A percentile compares a stretch with the other conserved stretches of the same genome.
These are phyloP conservation scores for Capromys pilorides DNA, from an alignment of 2,797 vertebrate genomes.

Conservation along the genomic window DNA sequence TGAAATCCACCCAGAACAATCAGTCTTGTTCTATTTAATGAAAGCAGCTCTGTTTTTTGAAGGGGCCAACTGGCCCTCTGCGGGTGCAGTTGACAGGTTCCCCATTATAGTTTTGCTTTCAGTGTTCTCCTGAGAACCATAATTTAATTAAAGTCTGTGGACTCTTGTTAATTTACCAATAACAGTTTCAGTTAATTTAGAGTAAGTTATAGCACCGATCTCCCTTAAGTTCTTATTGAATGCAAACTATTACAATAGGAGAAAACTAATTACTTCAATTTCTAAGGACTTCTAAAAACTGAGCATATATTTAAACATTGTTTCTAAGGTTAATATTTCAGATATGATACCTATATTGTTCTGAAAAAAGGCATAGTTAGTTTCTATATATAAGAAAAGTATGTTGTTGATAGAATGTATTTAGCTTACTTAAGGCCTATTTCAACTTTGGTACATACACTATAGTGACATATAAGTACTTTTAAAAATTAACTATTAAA, in stretches of 20 bases:
- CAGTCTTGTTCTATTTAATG: background rate
- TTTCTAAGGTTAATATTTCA: slow-evolving; percentile 21
- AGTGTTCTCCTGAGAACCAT: background rate
- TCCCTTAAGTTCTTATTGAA: background rate
- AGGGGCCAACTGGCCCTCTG: background rate
- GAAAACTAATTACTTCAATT: slow-evolving; percentile 20
- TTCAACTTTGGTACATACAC: background rate
- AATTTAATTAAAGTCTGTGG: slow-evolving; percentile 28
- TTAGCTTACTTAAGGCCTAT: background rate
- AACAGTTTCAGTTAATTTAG: background rate
- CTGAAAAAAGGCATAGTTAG: background rate
- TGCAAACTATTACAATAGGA: background rate
- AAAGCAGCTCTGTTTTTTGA: background rate
- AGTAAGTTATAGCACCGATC: background rate
- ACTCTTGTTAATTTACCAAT: slow-evolving; percentile 8
- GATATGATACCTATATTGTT: background rate
- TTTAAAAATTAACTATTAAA: background rate
- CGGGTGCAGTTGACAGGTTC: background rate
- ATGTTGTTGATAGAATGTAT: background rate
- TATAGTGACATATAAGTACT: background rate
- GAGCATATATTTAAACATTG: background rate
- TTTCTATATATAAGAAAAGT: background rate
- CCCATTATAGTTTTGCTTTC: background rate
- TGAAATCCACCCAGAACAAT: background rate
- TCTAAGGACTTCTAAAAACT: background rate